Conservation (phyloP, 2,113 vertebrate species). For the Columba livia region DNA sequence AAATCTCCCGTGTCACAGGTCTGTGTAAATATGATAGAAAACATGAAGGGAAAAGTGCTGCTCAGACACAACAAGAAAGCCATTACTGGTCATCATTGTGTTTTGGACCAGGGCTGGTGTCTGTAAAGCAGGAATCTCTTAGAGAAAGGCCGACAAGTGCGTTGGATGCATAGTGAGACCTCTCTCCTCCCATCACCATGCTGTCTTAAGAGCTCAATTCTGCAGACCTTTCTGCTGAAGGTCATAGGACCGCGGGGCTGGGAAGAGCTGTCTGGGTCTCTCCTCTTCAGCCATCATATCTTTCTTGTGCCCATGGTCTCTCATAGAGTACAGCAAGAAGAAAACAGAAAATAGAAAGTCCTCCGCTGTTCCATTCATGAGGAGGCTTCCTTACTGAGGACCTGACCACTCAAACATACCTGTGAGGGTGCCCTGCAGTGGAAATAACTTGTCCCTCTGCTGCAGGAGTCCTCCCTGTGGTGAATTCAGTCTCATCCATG, state of each 20-base stretch:
- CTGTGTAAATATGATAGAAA: not conserved
- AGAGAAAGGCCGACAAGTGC: not conserved
- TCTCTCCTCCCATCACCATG: not conserved
- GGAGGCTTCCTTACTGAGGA: rapidly evolving
- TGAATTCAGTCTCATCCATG: not conserved
- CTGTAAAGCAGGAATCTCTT: not conserved
- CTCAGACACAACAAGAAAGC: not conserved
- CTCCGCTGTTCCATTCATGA: not conserved
- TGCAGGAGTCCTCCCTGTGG: not conserved
- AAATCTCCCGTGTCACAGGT: not conserved
- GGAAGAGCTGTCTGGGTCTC: not conserved
- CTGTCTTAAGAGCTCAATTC: not conserved
- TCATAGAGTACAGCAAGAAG: not conserved
- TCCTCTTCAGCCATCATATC: not conserved
- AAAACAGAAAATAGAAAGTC: not conserved
- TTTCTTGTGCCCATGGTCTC: not conserved
- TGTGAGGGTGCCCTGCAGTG: not conserved
- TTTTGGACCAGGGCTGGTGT: not conserved
- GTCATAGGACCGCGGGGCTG: rapidly evolving
- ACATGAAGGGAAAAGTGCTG: not conserved
- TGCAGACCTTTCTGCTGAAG: not conserved
- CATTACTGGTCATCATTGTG: not conserved
- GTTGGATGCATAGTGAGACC: not conserved
- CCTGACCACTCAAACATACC: not conserved
- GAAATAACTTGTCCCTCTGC: not conserved